Evolutionary conservation across 2,888 invertebrate species (phyloP).

Genomic region (Tetrapedia diversipes): DNA sequence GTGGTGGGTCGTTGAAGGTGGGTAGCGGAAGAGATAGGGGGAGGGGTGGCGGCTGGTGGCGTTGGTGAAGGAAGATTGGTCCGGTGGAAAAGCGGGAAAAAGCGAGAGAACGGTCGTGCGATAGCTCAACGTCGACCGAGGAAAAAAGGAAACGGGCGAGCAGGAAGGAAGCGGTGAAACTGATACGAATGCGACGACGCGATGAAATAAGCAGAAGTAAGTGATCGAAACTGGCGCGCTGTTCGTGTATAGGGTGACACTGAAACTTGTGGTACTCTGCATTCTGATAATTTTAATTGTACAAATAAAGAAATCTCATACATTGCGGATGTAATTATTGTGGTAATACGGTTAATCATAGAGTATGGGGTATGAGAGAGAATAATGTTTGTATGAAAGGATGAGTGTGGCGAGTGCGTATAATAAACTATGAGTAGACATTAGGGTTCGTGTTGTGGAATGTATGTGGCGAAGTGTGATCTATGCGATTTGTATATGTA

Average conservation of each 20-base stretch:
- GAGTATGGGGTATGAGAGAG: too few relatives aligned
- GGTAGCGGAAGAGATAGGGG: not conserved
- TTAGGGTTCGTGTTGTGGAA: too few relatives aligned
- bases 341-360: too few relatives aligned
- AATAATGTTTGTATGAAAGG: too few relatives aligned
- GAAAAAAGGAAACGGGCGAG: constrained; percentile 37
- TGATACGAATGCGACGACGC: constrained; percentile 63
- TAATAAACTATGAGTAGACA: too few relatives aligned
- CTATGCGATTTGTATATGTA: too few relatives aligned
- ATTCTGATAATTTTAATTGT: too few relatives aligned
- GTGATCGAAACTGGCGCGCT: constrained; percentile 27
- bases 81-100: constrained; percentile 43
- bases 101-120: constrained; percentile 34
- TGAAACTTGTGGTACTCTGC: too few relatives aligned
- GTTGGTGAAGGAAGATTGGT: not conserved
- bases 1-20: constrained; percentile 18
- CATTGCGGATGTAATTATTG: too few relatives aligned
- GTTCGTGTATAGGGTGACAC: constrained; percentile 32
- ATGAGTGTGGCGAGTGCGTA: too few relatives aligned
- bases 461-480: too few relatives aligned
- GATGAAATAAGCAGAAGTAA: constrained; percentile 39
- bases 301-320: too few relatives aligned
- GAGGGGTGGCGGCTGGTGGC: constrained; percentile 3
- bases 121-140: constrained; percentile 19
- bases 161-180: constrained; percentile 55